Evolutionary conservation across 2,888 invertebrate species (phyloP), one percentile per base, ranked within the genome.

Genomic region (Gasteruption jaculator): DNA sequence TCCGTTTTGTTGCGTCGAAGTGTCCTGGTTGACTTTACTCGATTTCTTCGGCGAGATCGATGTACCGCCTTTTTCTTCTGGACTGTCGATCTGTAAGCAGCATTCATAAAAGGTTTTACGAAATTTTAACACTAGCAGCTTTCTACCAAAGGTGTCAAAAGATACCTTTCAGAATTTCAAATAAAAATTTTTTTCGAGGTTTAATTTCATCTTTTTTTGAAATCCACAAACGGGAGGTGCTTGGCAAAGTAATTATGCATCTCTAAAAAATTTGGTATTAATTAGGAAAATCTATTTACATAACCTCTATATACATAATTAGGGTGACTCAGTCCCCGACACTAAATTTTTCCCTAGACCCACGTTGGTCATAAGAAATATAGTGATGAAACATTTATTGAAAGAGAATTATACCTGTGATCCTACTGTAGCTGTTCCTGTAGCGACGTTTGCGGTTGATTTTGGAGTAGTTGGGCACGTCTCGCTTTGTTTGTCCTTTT

Each of bases 11-110:
- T 68, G 68, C 6, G 59, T 63, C n/a, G 62, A 59, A 16, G 57
- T 54, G 35, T 60, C 83, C 73, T 50, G 76, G 70, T 36, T 82
- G 60, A 73, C 74, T 57, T 77, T 81, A 60, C 67, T 69, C 8
- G 61, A 74, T 38, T 73, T 72, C 60, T 49, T 73, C 54, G 52
- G 73, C 49, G 67, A 76, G 70, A 54, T 73, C n/a, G n/a, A n/a
- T 49, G 59, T 73, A 61, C 37, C 73, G 64, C 51, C 75, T 73
- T 76, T 74, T 16, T 63, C 68, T 45, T 68, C 65, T 10, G 65
- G 61, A 32, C 64, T 66, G 41, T 68, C 70, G 45, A 69, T 68
- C 68, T 71, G 43, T 5, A 24, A 41, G 32, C 24, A 19, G 7
- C 7, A 11, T 38, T 12, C 19, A 20, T 25, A 18, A 10, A 24